phyloP scores from a whole-genome alignment of 2,888 invertebrate genomes.

The Sphaeridia pumilis region DNA sequence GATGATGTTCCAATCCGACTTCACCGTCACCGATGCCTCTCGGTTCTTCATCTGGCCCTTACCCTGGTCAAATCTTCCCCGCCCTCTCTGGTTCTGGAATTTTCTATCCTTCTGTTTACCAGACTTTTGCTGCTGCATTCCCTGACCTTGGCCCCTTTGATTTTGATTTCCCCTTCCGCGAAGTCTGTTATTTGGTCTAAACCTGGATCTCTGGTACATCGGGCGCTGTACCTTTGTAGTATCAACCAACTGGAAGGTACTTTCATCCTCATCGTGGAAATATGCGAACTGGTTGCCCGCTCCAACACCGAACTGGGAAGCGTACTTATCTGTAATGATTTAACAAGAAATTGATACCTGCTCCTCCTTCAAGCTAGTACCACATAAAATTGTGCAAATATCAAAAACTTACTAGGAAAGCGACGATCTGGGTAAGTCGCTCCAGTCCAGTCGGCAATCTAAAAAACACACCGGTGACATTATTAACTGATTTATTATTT shows the following conservation, averaged over 20 bases:
- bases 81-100: constrained; percentile 65
- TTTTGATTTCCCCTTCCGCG: constrained; percentile 49
- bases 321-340: constrained; percentile 72
- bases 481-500: too few species aligned
- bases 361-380: too few species aligned
- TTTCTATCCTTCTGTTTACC: constrained; percentile 52
- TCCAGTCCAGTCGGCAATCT: constrained; percentile 94
- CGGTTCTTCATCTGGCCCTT: constrained; percentile 62
- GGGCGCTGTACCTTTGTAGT: constrained; percentile 80
- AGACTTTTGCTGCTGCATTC: constrained; percentile 21
- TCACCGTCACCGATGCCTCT: constrained; percentile 91
- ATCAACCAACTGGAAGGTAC: constrained; percentile 95
- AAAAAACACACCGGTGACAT: constrained; percentile 29
- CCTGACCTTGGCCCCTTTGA: constrained; percentile 38
- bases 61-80: constrained; percentile 48
- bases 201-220: constrained; percentile 83
- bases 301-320: constrained; percentile 65
- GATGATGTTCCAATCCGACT: constrained; percentile 91
- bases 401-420: constrained; percentile 73
- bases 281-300: constrained; percentile 90
- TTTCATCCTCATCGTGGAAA: constrained; percentile 97
- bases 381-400: too few species aligned
- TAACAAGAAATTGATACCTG: too few species aligned
- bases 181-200: constrained; percentile 63
- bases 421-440: constrained; percentile 85